These are phyloP conservation scores for Apamea crenata DNA, from an alignment of 2,888 invertebrate genomes.

Conservation along the genomic window DNA sequence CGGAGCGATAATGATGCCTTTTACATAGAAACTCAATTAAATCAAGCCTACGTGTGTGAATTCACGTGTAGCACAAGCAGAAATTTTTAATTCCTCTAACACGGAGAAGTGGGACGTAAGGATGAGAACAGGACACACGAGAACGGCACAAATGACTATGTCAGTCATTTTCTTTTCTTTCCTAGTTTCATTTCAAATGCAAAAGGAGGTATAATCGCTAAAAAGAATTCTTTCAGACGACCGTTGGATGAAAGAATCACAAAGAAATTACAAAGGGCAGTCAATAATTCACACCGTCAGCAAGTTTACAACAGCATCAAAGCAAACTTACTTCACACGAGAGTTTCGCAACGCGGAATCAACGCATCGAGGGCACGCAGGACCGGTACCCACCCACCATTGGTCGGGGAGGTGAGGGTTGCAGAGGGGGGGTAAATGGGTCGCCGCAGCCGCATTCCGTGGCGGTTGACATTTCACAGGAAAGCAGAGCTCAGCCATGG, in stretches of 20 bases:
- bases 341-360: conserved; percentile 83
- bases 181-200: not conserved
- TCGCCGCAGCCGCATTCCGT: conserved; percentile 85
- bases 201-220: not conserved
- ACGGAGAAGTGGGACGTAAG: no score
- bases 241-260: not conserved
- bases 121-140: not conserved
- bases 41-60: not conserved
- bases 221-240: not conserved
- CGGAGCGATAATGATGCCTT: not conserved
- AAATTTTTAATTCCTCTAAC: not conserved
- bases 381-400: conserved; percentile 82
- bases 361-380: conserved; percentile 84
- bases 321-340: conserved; percentile 65
- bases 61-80: not conserved
- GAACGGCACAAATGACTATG: not conserved
- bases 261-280: not conserved
- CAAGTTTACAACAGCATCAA: conserved; percentile 60
- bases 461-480: conserved; percentile 81
- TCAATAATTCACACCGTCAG: conserved; percentile 31
- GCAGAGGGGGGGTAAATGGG: conserved; percentile 80
- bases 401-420: conserved; percentile 70
- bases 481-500: conserved; percentile 68
- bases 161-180: not conserved
- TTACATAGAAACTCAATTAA: conserved; percentile 18